These are phyloP conservation scores for Tromatobia lineatoria DNA, from an alignment of 2,888 invertebrate genomes.

Conservation along the genomic window DNA sequence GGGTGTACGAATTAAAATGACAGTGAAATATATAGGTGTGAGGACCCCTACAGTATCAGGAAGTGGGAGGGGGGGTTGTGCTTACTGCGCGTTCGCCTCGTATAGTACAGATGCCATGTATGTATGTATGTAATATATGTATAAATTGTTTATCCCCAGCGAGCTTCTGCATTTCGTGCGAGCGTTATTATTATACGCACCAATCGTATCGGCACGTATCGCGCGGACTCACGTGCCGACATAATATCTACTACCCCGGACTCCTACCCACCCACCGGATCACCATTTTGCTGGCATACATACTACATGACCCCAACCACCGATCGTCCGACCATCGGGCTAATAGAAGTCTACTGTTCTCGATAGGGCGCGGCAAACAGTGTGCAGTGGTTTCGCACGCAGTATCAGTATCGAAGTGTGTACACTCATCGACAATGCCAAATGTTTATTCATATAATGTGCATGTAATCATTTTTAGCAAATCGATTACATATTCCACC, in stretches of 20 bases:
- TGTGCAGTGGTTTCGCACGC: slow-evolving; percentile 47
- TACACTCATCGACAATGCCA: slow-evolving; percentile 79
- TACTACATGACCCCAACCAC: slow-evolving; percentile 37
- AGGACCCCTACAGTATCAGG: slow-evolving; percentile 27
- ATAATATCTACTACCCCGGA: slow-evolving; percentile 56
- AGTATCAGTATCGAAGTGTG: slow-evolving; percentile 65
- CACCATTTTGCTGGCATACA: slow-evolving; percentile 58
- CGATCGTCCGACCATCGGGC: slow-evolving; percentile 59
- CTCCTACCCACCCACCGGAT: slow-evolving; percentile 30
- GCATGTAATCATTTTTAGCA: slow-evolving; percentile 79
- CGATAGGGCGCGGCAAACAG: slow-evolving; percentile 24
- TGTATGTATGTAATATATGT: slow-evolving; percentile 56
- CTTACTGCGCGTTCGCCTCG: slow-evolving; percentile 30
- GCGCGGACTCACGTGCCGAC: slow-evolving; percentile 62
- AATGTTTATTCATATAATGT: slow-evolving; percentile 81
- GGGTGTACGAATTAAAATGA: slow-evolving; percentile 84
- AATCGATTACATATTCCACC: slow-evolving; percentile 48
- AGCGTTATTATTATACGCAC: slow-evolving; percentile 71
- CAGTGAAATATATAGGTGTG: slow-evolving; percentile 81
- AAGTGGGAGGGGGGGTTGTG: slow-evolving; percentile 47
- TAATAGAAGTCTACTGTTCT: slow-evolving; percentile 67
- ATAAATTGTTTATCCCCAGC: slow-evolving; percentile 82
- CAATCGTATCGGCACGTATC: slow-evolving; percentile 68
- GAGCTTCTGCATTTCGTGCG: slow-evolving; percentile 78
- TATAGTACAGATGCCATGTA: slow-evolving; percentile 66